phyloP scores from a whole-genome alignment of 2,888 invertebrate genomes.

The Acanthosepion esculentum region DNA sequence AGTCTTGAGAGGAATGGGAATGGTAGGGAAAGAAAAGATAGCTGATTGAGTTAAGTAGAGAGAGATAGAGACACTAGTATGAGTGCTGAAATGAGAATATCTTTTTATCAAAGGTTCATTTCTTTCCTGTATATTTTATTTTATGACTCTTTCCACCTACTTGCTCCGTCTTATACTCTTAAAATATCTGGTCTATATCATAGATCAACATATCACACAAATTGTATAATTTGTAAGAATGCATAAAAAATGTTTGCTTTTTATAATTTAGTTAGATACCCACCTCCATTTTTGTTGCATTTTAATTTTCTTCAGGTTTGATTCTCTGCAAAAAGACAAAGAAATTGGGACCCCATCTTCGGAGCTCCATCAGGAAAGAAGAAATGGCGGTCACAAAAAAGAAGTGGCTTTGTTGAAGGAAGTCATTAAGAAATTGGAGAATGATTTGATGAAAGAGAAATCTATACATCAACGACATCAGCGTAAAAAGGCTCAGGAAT shows the following conservation, averaged over 20 bases:
- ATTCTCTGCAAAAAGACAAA: slow-evolving; percentile 67
- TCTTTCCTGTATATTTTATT: too few relatives aligned
- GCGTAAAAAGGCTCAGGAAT: slow-evolving; percentile 69
- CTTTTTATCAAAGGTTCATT: too few relatives aligned
- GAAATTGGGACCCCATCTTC: slow-evolving; percentile 69
- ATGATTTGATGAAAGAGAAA: slow-evolving; percentile 72
- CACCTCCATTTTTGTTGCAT: background rate
- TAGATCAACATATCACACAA: too few relatives aligned
- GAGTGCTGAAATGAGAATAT: too few relatives aligned
- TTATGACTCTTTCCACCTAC: too few relatives aligned
- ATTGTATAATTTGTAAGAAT: too few relatives aligned
- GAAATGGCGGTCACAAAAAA: slow-evolving; percentile 66
- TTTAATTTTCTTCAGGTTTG: slow-evolving; percentile 56
- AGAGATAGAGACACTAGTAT: too few relatives aligned
- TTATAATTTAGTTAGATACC: background rate
- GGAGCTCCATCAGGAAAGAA: slow-evolving; percentile 67
- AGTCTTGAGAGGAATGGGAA: too few relatives aligned
- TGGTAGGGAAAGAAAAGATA: too few relatives aligned
- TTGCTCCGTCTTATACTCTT: too few relatives aligned
- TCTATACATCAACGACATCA: slow-evolving; percentile 67
- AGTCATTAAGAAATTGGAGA: slow-evolving; percentile 71
- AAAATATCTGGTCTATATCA: too few relatives aligned
- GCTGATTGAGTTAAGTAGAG: too few relatives aligned
- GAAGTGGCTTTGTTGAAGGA: slow-evolving; percentile 70
- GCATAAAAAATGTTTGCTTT: background rate